Percentiles rank a stretch among this genome's conserved stretches.
phyloP scores from a whole-genome alignment of 1,140 invertebrate species.

The Brachionus calyciflorus region DNA sequence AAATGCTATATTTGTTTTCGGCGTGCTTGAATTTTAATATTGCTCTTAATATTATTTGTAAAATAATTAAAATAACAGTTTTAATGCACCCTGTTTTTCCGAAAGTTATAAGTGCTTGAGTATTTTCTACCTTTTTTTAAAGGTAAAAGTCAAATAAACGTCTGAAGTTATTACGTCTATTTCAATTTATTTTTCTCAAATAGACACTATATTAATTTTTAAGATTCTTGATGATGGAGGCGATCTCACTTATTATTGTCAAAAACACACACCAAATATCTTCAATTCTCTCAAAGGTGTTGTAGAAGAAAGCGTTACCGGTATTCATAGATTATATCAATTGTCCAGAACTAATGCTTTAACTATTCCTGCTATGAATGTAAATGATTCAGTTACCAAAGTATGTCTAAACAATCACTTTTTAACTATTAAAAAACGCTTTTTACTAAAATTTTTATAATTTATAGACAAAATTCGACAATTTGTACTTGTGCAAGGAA shows the following conservation, averaged over 20 bases:
- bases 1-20: too few relatives aligned
- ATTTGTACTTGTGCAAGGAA: slow-evolving; percentile 85
- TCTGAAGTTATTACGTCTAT: too few relatives aligned
- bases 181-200: too few relatives aligned
- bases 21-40: too few relatives aligned
- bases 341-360: slow-evolving; percentile 81
- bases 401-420: slow-evolving; percentile 47
- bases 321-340: slow-evolving; percentile 92
- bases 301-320: slow-evolving; percentile 95
- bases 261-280: slow-evolving; percentile 90
- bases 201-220: slow-evolving; percentile 50
- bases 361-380: slow-evolving; percentile 96
- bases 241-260: slow-evolving; percentile 91
- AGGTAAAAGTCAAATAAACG: too few relatives aligned
- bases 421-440: not conserved
- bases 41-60: too few relatives aligned
- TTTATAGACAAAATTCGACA: slow-evolving; percentile 78
- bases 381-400: slow-evolving; percentile 96
- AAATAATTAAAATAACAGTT: too few relatives aligned
- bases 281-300: slow-evolving; percentile 95
- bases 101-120: too few relatives aligned
- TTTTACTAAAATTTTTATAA: slow-evolving; percentile 49
- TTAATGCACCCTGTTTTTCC: too few relatives aligned
- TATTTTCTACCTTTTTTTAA: too few relatives aligned
- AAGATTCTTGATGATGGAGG: slow-evolving; percentile 92